A percentile compares a stretch with the other conserved stretches of the same genome.
phyloP scores from a whole-genome alignment of 2,113 vertebrate species.

The Myxocyprinus asiaticus region DNA sequence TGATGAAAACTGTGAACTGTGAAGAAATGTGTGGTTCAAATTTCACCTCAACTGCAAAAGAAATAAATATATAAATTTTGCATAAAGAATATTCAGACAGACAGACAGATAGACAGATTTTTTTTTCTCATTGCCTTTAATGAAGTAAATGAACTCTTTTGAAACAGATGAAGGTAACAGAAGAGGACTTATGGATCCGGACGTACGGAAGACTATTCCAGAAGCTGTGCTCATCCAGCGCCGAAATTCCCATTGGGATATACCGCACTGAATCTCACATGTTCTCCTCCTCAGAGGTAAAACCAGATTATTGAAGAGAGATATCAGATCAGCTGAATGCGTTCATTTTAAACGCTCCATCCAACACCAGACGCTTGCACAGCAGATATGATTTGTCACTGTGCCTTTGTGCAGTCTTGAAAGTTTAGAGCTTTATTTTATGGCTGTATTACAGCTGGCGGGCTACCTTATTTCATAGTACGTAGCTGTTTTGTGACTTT shows the following conservation, averaged over 20 bases:
- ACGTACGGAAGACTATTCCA: constrained; percentile 94
- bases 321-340: background rate
- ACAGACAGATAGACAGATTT: too few species aligned
- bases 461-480: too few species aligned
- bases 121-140: too few species aligned
- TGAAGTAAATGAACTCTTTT: background rate
- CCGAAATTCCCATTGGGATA: constrained; percentile 94
- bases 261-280: constrained; percentile 94
- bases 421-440: background rate
- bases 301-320: constrained; percentile 33
- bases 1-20: background rate
- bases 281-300: constrained; percentile 88
- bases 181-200: constrained; percentile 95
- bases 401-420: background rate
- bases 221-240: constrained; percentile 95
- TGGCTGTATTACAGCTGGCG: background rate
- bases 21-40: too few species aligned
- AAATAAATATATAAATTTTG: too few species aligned
- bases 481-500: too few species aligned
- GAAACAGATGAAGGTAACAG: constrained; percentile 90
- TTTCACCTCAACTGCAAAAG: too few species aligned
- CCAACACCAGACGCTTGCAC: background rate
- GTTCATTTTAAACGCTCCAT: too few species aligned
- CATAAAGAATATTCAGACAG: too few species aligned
- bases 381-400: background rate